Evolutionary conservation across 2,888 invertebrate species (phyloP).

Genomic region (Chloromyia formosa): DNA sequence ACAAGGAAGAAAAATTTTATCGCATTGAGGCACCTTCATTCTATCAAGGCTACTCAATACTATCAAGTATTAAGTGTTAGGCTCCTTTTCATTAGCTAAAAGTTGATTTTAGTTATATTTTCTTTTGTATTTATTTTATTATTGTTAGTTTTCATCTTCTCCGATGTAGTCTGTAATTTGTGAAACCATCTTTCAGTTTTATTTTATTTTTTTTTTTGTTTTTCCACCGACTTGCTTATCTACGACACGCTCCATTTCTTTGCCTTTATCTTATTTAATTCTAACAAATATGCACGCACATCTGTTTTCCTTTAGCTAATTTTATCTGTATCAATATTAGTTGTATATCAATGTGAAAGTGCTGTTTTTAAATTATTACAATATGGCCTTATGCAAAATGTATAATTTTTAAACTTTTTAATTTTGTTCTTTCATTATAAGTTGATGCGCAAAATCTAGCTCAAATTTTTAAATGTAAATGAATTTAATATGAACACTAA

Average conservation of each 20-base stretch:
- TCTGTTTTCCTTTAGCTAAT: neutral
- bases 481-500: neutral
- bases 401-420: neutral
- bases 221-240: no score
- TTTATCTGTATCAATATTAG: no score
- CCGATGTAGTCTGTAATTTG: neutral
- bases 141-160: neutral
- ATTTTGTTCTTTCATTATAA: neutral
- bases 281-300: neutral
- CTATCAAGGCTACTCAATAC: conserved; percentile 35
- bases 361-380: conserved; percentile 12
- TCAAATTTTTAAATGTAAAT: neutral
- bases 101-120: conserved; percentile 9
- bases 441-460: conserved; percentile 9
- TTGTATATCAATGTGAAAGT: neutral
- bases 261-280: neutral
- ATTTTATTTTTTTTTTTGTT: neutral
- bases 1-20: neutral
- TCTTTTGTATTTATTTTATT: conserved; percentile 30
- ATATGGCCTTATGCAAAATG: no score
- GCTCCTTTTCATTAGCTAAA: conserved; percentile 15
- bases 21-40: conserved; percentile 27
- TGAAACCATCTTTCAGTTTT: neutral
- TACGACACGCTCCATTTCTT: neutral
- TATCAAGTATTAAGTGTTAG: conserved; percentile 33